Evolutionary conservation across 2,888 invertebrate genomes (phyloP).

Genomic region (Villa cingulata): DNA sequence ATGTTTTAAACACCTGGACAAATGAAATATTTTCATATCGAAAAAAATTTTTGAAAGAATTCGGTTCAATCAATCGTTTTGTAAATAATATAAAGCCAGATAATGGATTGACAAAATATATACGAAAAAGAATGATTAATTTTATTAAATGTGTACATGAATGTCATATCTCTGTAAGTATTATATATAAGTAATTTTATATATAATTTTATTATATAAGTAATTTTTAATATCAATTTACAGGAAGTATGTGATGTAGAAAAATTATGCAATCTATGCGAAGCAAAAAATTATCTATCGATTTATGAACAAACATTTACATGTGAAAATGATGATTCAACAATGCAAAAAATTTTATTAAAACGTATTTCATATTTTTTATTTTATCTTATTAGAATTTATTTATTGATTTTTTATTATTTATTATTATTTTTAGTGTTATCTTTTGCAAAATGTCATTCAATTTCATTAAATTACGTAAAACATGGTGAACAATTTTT

Average conservation of each 20-base stretch:
- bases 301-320: slow-evolving; percentile 39
- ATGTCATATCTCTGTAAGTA: slow-evolving; percentile 26
- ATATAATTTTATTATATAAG: neutral
- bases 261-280: slow-evolving; percentile 35
- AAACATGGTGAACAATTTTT: slow-evolving; percentile 41
- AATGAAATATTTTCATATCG: slow-evolving; percentile 17
- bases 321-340: slow-evolving; percentile 38
- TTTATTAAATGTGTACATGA: slow-evolving; percentile 27
- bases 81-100: slow-evolving; percentile 20
- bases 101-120: slow-evolving; percentile 15
- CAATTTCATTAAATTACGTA: slow-evolving; percentile 21
- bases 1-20: slow-evolving; percentile 24
- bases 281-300: slow-evolving; percentile 34
- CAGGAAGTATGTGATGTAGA: slow-evolving; percentile 4
- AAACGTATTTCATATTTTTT: slow-evolving; percentile 33
- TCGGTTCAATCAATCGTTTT: slow-evolving; percentile 21
- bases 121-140: slow-evolving; percentile 16
- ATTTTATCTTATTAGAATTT: slow-evolving; percentile 3
- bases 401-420: neutral
- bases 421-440: slow-evolving; percentile 27
- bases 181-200: neutral
- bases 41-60: slow-evolving; percentile 15
- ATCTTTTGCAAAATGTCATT: slow-evolving; percentile 33
- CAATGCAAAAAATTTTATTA: slow-evolving; percentile 43
- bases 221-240: slow-evolving; percentile 9